A percentile compares a stretch with the other conserved stretches of the same genome.
These are phyloP conservation scores for Pollicipes pollicipes DNA, from an alignment of 1,140 invertebrate genomes.

Conservation along the genomic window DNA sequence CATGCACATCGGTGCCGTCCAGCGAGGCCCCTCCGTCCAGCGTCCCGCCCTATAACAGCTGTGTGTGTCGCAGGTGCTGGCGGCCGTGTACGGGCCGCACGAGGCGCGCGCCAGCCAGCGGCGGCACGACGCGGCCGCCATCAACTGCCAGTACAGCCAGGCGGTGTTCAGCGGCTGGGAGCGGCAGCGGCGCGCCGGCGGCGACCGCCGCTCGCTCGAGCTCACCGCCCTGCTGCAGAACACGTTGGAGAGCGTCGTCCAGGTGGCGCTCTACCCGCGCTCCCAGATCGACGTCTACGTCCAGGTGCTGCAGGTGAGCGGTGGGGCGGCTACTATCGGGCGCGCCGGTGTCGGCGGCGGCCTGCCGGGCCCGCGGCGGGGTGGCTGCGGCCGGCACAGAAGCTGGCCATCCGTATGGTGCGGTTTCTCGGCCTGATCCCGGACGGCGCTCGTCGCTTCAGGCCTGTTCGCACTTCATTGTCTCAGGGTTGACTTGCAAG, in stretches of 20 bases:
- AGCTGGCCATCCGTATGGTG: no score
- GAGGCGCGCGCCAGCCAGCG: conserved; percentile 41
- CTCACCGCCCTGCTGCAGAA: neutral
- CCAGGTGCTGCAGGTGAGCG: conserved; percentile 40
- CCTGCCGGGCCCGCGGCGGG: no score
- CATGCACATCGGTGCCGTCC: no score
- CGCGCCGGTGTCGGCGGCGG: no score
- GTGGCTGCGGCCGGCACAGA: no score
- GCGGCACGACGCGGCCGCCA: conserved; percentile 37
- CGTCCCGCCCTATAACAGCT: no score
- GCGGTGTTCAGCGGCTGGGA: conserved; percentile 76
- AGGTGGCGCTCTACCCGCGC: conserved; percentile 45
- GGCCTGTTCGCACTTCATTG: no score
- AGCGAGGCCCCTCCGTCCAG: no score
- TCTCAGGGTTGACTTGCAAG: no score
- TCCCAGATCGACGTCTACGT: conserved; percentile 95
- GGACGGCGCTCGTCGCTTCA: no score
- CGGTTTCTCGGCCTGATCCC: no score
- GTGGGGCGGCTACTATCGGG: no score
- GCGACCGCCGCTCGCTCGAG: conserved; percentile 79
- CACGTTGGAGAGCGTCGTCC: neutral
- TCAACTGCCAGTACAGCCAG: conserved; percentile 92
- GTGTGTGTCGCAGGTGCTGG: conserved; percentile 53
- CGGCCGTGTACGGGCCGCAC: conserved; percentile 90
- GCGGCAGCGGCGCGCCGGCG: conserved; percentile 70